Percentiles rank a stretch among this genome's conserved stretches.
phyloP scores from a whole-genome alignment of 2,888 invertebrate species.

The Drosophila pseudotalamancana region DNA sequence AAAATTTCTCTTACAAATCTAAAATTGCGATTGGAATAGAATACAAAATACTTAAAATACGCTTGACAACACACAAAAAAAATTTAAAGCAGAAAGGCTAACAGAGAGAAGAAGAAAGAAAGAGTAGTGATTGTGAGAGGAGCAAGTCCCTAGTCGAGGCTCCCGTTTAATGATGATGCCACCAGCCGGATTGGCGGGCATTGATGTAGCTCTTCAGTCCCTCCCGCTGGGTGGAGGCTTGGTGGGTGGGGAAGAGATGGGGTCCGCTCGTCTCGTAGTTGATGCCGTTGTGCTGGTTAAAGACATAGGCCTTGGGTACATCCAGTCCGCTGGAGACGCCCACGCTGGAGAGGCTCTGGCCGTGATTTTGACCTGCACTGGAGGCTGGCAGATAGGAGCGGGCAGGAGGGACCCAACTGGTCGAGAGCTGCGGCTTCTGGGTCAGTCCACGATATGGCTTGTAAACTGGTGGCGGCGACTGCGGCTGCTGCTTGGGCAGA shows the following conservation, averaged over 20 bases:
- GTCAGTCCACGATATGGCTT: constrained; percentile 58
- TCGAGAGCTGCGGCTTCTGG: constrained; percentile 52
- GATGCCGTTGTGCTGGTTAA: constrained; percentile 84
- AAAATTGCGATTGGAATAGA: not conserved
- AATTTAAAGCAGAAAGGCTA: not conserved
- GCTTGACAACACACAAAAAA: not conserved
- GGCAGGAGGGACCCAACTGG: constrained; percentile 49
- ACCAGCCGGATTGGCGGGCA: constrained; percentile 78
- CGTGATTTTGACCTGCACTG: constrained; percentile 4
- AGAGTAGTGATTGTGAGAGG: no score
- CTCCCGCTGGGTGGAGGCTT: constrained; percentile 39
- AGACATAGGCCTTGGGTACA: constrained; percentile 83
- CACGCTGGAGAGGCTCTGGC: constrained; percentile 56
- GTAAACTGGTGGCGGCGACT: constrained; percentile 34
- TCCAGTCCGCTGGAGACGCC: constrained; percentile 60
- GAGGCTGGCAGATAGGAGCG: constrained; percentile 45
- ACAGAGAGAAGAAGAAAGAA: constrained; percentile 5
- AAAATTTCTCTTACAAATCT: not conserved
- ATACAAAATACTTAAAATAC: not conserved
- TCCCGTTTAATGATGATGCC: constrained; percentile 78
- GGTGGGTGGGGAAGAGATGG: constrained; percentile 78
- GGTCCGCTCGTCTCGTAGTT: constrained; percentile 82
- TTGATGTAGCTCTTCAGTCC: constrained; percentile 77
- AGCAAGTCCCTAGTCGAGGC: no score
- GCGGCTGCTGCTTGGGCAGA: constrained; percentile 58